Conservation (phyloP, 2,113 vertebrate genomes). For the Astur gentilis region DNA sequence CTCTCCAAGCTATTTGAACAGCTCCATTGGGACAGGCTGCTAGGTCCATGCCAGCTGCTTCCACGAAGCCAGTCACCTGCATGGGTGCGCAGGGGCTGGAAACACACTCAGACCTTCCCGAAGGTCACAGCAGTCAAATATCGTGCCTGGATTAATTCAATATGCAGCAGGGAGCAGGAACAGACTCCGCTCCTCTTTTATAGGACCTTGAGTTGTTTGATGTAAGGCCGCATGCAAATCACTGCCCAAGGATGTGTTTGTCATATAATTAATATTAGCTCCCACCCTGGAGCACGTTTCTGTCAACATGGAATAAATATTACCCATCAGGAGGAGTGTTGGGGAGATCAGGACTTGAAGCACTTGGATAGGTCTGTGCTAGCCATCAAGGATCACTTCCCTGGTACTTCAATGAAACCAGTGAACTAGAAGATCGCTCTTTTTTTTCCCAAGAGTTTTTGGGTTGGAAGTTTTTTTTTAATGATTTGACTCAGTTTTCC, state of each 20-base stretch:
- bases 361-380: neutral
- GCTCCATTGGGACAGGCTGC: neutral
- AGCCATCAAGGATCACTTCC: neutral
- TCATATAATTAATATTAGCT: slow-evolving; percentile 57
- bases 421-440: neutral
- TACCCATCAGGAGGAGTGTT: neutral
- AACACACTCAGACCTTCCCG: neutral
- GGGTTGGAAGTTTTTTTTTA: neutral
- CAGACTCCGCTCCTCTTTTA: neutral
- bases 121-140: slow-evolving; percentile 34
- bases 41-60: neutral
- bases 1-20: neutral
- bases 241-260: slow-evolving; percentile 52
- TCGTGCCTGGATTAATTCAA: neutral
- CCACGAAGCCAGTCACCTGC: neutral
- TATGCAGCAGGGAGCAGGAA: slow-evolving; percentile 27
- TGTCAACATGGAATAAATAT: slow-evolving; percentile 44
- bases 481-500: neutral
- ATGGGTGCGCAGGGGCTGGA: neutral
- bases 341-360: neutral
- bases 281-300: neutral
- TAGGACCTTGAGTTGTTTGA: slow-evolving; percentile 42
- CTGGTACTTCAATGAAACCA: neutral
- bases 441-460: neutral
- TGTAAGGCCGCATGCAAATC: slow-evolving; percentile 38